Evolutionary conservation across 2,113 vertebrate species (phyloP).

Genomic region (Clarias gariepinus): DNA sequence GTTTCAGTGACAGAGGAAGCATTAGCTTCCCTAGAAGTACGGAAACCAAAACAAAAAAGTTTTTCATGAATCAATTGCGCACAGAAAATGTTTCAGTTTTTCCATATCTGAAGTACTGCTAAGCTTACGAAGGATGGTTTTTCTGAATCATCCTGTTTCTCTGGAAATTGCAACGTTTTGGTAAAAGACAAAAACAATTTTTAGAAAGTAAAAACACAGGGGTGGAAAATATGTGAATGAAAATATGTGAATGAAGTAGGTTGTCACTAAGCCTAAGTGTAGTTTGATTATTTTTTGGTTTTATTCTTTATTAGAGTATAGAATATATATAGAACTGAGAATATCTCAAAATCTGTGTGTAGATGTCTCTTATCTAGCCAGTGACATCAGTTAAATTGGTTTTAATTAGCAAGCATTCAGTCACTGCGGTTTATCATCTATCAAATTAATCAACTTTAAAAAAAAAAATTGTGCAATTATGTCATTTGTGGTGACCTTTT

Average conservation of each 20-base stretch:
- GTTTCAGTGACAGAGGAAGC: neutral
- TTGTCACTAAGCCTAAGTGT: neutral
- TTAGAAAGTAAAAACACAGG: neutral
- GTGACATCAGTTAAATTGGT: neutral
- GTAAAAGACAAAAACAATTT: neutral
- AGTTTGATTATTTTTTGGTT: neutral
- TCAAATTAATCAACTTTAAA: neutral
- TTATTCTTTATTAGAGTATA: neutral
- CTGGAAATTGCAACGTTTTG: neutral
- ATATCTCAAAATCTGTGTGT: neutral
- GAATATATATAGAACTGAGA: too few species aligned
- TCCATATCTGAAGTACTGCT: neutral
- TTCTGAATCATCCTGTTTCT: constrained; percentile 2
- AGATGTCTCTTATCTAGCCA: neutral
- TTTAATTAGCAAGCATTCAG: neutral
- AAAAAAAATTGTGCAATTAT: too few species aligned
- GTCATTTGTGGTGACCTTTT: neutral
- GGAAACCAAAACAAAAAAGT: neutral
- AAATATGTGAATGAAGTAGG: too few species aligned
- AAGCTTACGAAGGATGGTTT: neutral
- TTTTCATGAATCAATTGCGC: neutral
- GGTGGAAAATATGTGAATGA: neutral
- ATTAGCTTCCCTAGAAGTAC: neutral
- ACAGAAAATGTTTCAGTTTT: neutral
- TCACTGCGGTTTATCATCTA: neutral